A percentile compares a stretch with the other conserved stretches of the same genome.
These are phyloP conservation scores for Neolamprologus falcicula DNA, from an alignment of 2,113 vertebrate genomes.

Conservation along the genomic window DNA sequence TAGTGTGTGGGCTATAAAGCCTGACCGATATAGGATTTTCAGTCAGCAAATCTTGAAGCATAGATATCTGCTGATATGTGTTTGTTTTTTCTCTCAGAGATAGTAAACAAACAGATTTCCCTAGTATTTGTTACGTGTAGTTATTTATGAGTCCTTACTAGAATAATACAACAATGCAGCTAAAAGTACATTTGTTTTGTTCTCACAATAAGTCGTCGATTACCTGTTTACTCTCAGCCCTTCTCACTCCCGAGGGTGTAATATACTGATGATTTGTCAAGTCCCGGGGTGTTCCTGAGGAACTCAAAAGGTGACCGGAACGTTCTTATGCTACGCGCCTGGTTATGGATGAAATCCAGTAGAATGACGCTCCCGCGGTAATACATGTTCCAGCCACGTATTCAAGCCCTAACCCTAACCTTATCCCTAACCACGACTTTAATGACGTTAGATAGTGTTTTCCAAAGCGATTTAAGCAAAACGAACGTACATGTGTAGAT, in stretches of 20 bases:
- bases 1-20: neutral
- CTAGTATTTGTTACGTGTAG: neutral
- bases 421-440: neutral
- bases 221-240: neutral
- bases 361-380: rapidly evolving
- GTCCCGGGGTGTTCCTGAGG: neutral
- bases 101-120: neutral
- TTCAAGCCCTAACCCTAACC: neutral
- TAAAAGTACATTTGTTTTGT: neutral
- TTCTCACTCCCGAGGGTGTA: neutral
- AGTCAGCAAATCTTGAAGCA: rapidly evolving
- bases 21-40: neutral
- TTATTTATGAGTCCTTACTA: neutral
- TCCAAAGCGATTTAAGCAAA: neutral
- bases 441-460: neutral
- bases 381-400: rapidly evolving
- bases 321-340: rapidly evolving
- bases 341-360: neutral
- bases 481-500: rapidly evolving
- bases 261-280: neutral
- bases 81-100: neutral
- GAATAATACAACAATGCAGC: neutral
- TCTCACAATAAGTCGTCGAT: neutral
- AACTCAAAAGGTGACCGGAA: rapidly evolving
- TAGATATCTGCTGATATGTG: neutral